Evolutionary conservation across 2,888 invertebrate species (phyloP).

Genomic region (Drosophila tripunctata): DNA sequence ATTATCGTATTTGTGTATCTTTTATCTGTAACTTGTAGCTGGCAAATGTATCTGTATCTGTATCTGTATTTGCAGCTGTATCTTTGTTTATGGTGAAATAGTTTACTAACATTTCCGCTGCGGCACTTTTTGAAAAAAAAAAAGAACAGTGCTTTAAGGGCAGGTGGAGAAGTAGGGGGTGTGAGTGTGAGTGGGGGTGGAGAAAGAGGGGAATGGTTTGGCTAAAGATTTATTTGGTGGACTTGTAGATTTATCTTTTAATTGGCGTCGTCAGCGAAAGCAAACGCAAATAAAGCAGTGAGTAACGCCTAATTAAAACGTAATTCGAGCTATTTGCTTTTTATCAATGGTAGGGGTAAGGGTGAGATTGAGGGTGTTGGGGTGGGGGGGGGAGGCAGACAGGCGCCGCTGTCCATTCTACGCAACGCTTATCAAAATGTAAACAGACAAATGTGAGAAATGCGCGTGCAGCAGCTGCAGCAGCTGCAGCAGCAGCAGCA

Average conservation of each 20-base stretch:
- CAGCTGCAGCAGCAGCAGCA: not conserved
- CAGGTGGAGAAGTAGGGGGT: no score
- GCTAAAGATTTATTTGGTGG: not conserved
- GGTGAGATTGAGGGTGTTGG: not conserved
- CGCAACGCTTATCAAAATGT: constrained; percentile 56
- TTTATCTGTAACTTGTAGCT: constrained; percentile 9
- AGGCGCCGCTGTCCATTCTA: constrained; percentile 54
- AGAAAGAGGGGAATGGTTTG: not conserved
- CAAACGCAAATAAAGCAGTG: constrained; percentile 27
- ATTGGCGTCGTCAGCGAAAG: constrained; percentile 30
- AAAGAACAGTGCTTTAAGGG: no score
- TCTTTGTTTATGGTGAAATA: constrained; percentile 23
- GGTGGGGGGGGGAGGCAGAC: constrained; percentile 2
- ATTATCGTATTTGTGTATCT: constrained; percentile 5
- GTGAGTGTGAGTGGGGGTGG: not conserved
- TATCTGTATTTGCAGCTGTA: constrained; percentile 18
- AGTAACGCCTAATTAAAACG: constrained; percentile 49
- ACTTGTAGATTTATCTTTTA: constrained; percentile 47
- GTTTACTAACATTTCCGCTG: constrained; percentile 33
- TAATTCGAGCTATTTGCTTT: constrained; percentile 48
- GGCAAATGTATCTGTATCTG: constrained; percentile 10
- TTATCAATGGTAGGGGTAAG: constrained; percentile 39
- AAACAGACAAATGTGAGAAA: constrained; percentile 27
- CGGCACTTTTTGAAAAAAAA: not conserved
- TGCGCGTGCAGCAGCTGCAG: no score